Conservation (phyloP, 1,140 invertebrate genomes). For the Scaptomyza graminum region DNA sequence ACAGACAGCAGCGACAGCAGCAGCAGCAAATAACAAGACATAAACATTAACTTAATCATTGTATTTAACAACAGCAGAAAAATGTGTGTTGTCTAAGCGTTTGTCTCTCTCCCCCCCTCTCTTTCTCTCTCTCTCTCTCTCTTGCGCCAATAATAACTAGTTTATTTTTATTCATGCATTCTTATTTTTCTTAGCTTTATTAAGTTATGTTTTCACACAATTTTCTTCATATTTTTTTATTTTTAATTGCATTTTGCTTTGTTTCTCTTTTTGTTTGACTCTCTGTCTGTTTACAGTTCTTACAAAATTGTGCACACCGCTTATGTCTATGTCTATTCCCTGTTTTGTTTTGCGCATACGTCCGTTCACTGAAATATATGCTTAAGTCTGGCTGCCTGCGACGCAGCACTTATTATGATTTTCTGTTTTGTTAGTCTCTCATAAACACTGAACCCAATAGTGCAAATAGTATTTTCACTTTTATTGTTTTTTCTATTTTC, state of each 20-base stretch:
- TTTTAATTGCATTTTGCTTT: slow-evolving; percentile 15
- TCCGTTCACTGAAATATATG: too few relatives aligned
- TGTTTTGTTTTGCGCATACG: too few relatives aligned
- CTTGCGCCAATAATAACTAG: slow-evolving; percentile 53
- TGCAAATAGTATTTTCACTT: slow-evolving; percentile 44
- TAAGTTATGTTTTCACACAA: not conserved
- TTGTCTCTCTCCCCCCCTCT: too few relatives aligned
- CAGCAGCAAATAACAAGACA: slow-evolving; percentile 52
- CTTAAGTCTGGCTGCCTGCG: too few relatives aligned
- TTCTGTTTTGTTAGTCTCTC: too few relatives aligned
- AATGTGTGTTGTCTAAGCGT: slow-evolving; percentile 57
- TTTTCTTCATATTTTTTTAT: slow-evolving; percentile 31
- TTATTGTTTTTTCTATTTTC: slow-evolving; percentile 7
- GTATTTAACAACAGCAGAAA: slow-evolving; percentile 43
- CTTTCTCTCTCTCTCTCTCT: too few relatives aligned
- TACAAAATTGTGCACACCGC: slow-evolving; percentile 44
- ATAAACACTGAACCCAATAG: too few relatives aligned
- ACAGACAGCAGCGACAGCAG: slow-evolving; percentile 41
- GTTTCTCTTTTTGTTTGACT: not conserved
- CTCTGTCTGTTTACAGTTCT: slow-evolving; percentile 32
- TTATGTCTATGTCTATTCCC: too few relatives aligned
- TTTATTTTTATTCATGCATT: slow-evolving; percentile 42
- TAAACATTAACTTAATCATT: slow-evolving; percentile 79
- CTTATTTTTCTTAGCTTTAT: not conserved
- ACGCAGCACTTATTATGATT: too few relatives aligned